Percentiles rank a stretch among this genome's conserved stretches.
Evolutionary conservation across 2,113 vertebrate genomes (phyloP).

Genomic region (Microcebus lehilahytsara): DNA sequence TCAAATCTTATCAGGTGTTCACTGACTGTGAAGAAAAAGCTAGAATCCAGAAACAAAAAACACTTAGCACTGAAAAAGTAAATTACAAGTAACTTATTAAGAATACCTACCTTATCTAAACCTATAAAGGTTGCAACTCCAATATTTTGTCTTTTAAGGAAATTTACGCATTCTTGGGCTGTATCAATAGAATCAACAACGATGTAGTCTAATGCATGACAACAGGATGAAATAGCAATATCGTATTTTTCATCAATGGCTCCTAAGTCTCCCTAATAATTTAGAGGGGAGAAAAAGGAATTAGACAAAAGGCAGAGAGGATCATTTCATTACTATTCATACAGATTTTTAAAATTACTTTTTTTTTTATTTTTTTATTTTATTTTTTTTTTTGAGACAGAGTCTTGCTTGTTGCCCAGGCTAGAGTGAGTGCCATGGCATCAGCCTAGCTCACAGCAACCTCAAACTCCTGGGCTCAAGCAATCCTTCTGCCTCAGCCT

Average conservation of each 20-base stretch:
- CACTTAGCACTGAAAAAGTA: neutral
- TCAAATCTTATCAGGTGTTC: neutral
- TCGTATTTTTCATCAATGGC: constrained; percentile 96
- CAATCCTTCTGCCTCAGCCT: too few relatives aligned
- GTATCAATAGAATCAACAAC: constrained; percentile 97
- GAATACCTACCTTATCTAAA: constrained; percentile 92
- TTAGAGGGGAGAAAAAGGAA: neutral
- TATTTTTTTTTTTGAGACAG: too few relatives aligned
- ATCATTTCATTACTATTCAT: constrained; percentile 21
- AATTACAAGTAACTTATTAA: neutral
- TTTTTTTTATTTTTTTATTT: too few relatives aligned
- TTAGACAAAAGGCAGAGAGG: neutral
- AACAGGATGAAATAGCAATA: constrained; percentile 94
- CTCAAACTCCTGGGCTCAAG: too few relatives aligned
- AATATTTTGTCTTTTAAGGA: constrained; percentile 91
- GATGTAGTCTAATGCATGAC: constrained; percentile 94
- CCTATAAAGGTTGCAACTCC: constrained; percentile 97
- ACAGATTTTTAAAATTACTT: neutral
- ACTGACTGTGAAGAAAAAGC: neutral
- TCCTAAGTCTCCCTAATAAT: constrained; percentile 93
- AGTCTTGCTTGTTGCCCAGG: too few relatives aligned
- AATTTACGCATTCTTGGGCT: constrained; percentile 94
- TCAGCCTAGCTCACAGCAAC: too few relatives aligned
- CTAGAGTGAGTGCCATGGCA: too few relatives aligned
- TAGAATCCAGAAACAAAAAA: neutral